Base-by-base conservation (phyloP, 1,140 invertebrate genomes). In the Brachystomella parvula region DNA sequence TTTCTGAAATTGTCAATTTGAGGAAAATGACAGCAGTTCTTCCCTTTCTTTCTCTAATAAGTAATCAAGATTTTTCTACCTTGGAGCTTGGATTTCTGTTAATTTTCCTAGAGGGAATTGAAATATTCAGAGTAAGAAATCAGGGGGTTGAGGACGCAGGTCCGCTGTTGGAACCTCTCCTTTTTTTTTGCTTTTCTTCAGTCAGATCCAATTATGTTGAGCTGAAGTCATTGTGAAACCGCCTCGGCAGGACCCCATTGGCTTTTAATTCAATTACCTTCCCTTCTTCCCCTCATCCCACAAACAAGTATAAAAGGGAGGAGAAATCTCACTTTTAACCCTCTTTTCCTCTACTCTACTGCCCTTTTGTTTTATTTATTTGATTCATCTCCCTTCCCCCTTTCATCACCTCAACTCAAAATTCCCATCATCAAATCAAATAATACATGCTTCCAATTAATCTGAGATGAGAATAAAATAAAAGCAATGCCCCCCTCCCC, bases 121-220 rank as follows among this genome's bases (percentile, higher is more conserved):
- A n/a, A n/a, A n/a, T n/a, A n/a, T n/a, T n/a, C n/a, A n/a, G n/a
- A n/a, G n/a, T n/a, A n/a, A n/a, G n/a, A n/a, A n/a, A n/a, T n/a
- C n/a, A n/a, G n/a, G n/a, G n/a, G n/a, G n/a, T n/a, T n/a, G n/a
- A 24, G 21, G 49, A 24, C 21, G 9, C 9, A 53, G 6, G 49
- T 15, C 9, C 49, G 24, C 12, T n/a, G n/a, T n/a, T n/a, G n/a
- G n/a, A n/a, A n/a, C 49, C 24, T 12, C 21, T 53, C 21, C 49
- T 53, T 53, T 12, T 39, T 6, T 39, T 39, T 26, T 64, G 65
- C 62, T 64, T 65, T 62, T 56, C 63, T 66, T 66, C 29, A 65
- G 67, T 72, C 71, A 69, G 58, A 61, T 72, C 71, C 71, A 72
- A 72, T 72, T 72, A 72, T 67, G 67, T 56, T 69, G 62, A 60